Conservation (phyloP, 2,797 vertebrate genomes). For the Rallus crepitans region DNA sequence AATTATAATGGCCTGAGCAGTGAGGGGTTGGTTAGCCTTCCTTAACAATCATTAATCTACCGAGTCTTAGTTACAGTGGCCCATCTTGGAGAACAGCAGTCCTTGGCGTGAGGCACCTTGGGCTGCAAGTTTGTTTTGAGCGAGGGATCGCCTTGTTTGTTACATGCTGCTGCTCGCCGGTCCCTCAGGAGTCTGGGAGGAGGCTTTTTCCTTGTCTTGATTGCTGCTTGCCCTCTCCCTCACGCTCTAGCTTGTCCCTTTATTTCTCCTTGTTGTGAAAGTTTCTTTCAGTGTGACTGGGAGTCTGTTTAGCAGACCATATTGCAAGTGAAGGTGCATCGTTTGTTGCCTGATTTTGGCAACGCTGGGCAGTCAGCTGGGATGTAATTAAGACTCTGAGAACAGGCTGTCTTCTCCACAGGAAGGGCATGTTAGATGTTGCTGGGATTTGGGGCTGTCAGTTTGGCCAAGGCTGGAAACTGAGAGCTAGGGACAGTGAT, state of each 20-base stretch:
- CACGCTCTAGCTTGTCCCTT: conserved; percentile 70
- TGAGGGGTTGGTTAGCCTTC: conserved; percentile 79
- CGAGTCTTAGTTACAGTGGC: conserved; percentile 66
- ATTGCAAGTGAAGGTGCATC: conserved; percentile 89
- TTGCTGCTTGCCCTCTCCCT: conserved; percentile 74
- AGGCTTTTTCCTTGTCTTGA: background rate
- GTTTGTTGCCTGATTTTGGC: conserved; percentile 90
- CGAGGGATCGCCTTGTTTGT: conserved; percentile 69
- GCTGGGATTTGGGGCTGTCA: conserved; percentile 92
- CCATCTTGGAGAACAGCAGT: conserved; percentile 80
- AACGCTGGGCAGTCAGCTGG: conserved; percentile 91
- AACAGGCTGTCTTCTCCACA: conserved; percentile 95
- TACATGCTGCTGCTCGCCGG: conserved; percentile 27
- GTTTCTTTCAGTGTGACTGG: conserved; percentile 79
- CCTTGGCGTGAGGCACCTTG: conserved; percentile 72
- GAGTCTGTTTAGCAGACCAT: conserved; percentile 88
- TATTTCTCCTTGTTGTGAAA: conserved; percentile 73
- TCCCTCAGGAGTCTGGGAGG: conserved; percentile 54
- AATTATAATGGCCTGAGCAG: conserved; percentile 92
- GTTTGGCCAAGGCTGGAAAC: conserved; percentile 88
- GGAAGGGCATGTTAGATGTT: conserved; percentile 95
- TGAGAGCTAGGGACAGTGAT: conserved; percentile 89
- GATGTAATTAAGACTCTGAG: conserved; percentile 92
- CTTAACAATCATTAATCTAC: conserved; percentile 85
- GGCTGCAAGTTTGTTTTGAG: conserved; percentile 53